Conservation (phyloP, 2,113 vertebrate genomes). For the Physeter macrocephalus region DNA sequence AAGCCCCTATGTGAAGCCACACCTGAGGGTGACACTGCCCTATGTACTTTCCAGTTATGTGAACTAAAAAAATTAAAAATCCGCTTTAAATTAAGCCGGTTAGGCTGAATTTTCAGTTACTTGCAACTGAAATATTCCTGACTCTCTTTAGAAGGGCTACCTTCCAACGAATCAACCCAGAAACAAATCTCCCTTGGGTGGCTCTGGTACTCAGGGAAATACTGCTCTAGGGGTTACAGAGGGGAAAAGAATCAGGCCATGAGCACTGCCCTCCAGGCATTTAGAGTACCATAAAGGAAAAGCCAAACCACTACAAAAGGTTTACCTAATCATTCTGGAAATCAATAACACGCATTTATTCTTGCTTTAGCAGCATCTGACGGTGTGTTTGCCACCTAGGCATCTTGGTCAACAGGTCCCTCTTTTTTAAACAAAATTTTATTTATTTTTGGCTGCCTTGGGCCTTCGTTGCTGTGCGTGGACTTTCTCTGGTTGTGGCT, state of each 20-base stretch:
- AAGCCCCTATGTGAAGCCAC: neutral
- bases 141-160: neutral
- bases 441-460: no score
- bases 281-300: neutral
- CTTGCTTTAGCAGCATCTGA: neutral
- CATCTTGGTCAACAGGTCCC: neutral
- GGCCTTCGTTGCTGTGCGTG: no score
- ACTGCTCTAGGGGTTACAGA: neutral
- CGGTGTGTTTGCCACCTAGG: neutral
- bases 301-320: neutral
- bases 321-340: neutral
- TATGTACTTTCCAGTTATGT: neutral
- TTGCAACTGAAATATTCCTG: neutral
- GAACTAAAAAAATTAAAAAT: neutral
- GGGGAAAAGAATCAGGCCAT: neutral
- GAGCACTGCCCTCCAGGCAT: neutral
- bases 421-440: no score
- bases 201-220: neutral
- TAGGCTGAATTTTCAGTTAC: neutral
- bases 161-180: neutral
- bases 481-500: no score
- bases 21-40: neutral
- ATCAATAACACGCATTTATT: neutral
- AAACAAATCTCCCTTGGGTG: neutral
- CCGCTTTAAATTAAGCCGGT: neutral